Conservation (phyloP, 2,113 vertebrate species). For the Theristicus caerulescens region DNA sequence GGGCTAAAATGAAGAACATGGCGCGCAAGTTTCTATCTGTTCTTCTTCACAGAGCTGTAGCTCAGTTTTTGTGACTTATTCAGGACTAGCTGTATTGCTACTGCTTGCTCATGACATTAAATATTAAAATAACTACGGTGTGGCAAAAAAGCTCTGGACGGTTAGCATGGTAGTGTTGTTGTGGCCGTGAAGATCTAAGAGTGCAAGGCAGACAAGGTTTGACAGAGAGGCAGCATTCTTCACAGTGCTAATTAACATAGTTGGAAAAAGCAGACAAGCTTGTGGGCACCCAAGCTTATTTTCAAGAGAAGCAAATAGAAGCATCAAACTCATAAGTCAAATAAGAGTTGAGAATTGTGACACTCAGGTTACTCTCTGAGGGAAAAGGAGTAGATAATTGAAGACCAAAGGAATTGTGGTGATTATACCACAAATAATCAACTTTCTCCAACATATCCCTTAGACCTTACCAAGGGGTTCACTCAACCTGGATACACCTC, state of each 20-base stretch:
- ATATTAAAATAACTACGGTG: neutral
- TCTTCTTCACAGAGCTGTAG: neutral
- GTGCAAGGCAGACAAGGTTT: neutral
- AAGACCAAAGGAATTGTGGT: neutral
- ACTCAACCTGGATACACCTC: neutral
- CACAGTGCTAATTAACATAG: neutral
- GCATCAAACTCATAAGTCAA: neutral
- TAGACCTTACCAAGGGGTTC: neutral
- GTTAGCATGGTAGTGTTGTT: neutral
- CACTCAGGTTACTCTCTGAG: neutral
- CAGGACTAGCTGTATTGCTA: neutral
- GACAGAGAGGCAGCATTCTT: neutral
- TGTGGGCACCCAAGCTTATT: neutral
- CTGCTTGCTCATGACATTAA: neutral
- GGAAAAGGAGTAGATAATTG: neutral
- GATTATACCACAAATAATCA: neutral
- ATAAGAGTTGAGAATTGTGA: neutral
- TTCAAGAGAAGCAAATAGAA: neutral
- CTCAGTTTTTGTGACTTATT: neutral
- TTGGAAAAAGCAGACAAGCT: neutral
- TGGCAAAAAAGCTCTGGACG: neutral
- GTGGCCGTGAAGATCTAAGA: neutral
- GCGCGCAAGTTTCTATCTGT: neutral
- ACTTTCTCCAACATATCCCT: neutral
- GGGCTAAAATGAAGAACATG: neutral